These are phyloP conservation scores for Hydrotaea cyrtoneurina DNA, from an alignment of 2,888 invertebrate genomes.

Conservation along the genomic window DNA sequence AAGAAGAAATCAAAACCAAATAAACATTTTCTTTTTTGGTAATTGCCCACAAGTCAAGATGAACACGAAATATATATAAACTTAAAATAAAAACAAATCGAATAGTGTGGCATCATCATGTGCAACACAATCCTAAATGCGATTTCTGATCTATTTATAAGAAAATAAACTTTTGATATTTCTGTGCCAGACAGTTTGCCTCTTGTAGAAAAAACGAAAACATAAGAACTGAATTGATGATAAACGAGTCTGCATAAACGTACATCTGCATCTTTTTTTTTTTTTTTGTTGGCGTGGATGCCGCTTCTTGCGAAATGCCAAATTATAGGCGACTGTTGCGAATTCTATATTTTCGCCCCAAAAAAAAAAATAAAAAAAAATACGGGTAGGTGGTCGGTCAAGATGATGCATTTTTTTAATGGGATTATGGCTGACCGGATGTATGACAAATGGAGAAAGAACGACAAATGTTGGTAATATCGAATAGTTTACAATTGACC, in stretches of 20 bases:
- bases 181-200: conserved; percentile 62
- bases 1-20: conserved; percentile 27
- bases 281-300: background rate
- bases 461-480: no score
- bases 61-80: conserved; percentile 8
- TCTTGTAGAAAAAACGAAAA: conserved; percentile 28
- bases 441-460: no score
- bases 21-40: conserved; percentile 24
- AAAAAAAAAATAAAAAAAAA: no score
- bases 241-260: background rate
- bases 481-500: no score
- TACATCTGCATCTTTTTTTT: background rate
- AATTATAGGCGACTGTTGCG: background rate
- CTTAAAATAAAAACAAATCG: conserved; percentile 1
- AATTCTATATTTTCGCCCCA: no score
- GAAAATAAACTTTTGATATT: conserved; percentile 38
- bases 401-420: no score
- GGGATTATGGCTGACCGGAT: no score
- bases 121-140: conserved; percentile 11
- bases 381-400: no score
- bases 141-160: background rate
- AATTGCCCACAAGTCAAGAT: conserved; percentile 56
- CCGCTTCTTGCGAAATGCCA: background rate
- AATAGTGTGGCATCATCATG: conserved; percentile 24
- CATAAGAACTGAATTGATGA: background rate